Base-by-base conservation (phyloP, 92 coral and sea anemone species). In the Diadumene lineata region DNA sequence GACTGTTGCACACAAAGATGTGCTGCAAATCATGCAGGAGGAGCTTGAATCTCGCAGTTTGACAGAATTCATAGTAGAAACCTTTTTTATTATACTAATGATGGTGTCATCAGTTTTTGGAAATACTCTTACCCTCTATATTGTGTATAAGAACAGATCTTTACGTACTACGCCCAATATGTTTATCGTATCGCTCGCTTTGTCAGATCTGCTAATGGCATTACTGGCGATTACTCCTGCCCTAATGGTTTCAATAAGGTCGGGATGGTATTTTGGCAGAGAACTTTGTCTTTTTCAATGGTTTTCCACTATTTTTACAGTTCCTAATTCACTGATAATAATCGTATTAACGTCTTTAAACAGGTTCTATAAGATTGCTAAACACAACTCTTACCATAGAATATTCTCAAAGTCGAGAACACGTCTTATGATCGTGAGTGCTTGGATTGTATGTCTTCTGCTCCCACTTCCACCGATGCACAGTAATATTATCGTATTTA, bases 91-190 rank as follows among this genome's bases (percentile, higher is more conserved):
- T 6, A 11, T 6, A 4, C 2, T 32, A 7, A 11, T 26, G n/a
- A 9, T 65, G 27, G 13, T 61, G 13, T 0, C 38, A 11, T 15
- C 29, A n/a, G 2, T 74, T 62, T 26, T 74, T 46, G 79, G 79
- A 9, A 74, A 74, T 9, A 15, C 30, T 28, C 19, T 74, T 15
- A 63, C 61, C 26, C 46, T 74, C 23, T 32, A 63, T 10, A 38
- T 74, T 3, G 32, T 74, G 1, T 2, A 25, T n/a, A 34, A 29
- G 11, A 74, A 50, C 38, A 60, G 43, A 44, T 15, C 57, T 27
- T 53, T 73, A 6, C 69, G 78, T 18, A 73, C 78, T 7, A 60
- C 60, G 21, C 68, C 78, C 15, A 74, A 60, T 31, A 29, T 34
- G 33, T 51, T 74, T 4, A 38, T 62, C 1, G 21, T 31, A 0